These are phyloP conservation scores for Anisognathus igniventris DNA, from an alignment of 2,797 vertebrate genomes.

Conservation along the genomic window DNA sequence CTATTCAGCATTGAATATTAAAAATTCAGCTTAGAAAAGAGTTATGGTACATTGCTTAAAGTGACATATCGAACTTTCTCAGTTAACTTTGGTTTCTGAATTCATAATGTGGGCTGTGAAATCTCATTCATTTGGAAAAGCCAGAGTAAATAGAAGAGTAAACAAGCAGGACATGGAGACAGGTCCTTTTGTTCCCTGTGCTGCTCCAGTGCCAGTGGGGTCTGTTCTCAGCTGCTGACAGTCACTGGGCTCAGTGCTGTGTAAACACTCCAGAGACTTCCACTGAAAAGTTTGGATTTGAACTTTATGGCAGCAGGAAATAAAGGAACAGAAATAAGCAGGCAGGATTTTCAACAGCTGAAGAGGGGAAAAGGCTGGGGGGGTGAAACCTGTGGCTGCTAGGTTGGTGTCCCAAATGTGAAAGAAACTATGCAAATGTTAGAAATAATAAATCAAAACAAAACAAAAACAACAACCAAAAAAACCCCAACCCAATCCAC, in stretches of 20 bases:
- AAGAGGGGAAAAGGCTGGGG: background rate
- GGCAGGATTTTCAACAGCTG: background rate
- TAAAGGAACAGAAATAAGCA: background rate
- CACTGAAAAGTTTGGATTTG: background rate
- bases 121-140: background rate
- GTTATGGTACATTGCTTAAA: background rate
- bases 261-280: background rate
- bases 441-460: background rate
- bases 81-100: background rate
- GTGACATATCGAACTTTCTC: background rate
- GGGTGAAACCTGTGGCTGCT: background rate
- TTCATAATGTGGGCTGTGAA: background rate
- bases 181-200: background rate
- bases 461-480: background rate
- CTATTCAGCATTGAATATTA: background rate
- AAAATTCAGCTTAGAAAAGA: background rate
- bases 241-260: background rate
- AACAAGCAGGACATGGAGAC: background rate
- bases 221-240: background rate
- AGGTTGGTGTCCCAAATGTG: background rate
- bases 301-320: background rate
- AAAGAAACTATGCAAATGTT: background rate
- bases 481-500: fast-evolving
- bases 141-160: background rate
- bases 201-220: background rate